Percentiles rank a stretch among this genome's conserved stretches.
phyloP scores from a whole-genome alignment of 2,797 vertebrate genomes.

The Silurus lanzhouensis region DNA sequence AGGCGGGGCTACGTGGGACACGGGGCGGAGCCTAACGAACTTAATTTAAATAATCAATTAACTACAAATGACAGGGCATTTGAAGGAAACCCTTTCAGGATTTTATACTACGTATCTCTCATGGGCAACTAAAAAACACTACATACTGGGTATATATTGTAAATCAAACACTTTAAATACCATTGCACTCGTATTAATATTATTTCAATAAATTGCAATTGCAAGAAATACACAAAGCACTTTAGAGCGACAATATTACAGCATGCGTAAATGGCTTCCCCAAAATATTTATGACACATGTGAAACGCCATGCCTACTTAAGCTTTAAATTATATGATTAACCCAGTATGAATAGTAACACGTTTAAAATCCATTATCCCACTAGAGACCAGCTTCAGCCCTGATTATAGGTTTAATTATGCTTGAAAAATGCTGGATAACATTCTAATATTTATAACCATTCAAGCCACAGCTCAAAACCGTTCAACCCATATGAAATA shows the following conservation, averaged over 20 bases:
- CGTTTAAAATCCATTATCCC: slow-evolving; percentile 43
- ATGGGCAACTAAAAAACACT: too few species aligned
- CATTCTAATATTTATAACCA: slow-evolving; percentile 52
- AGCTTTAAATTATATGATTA: slow-evolving; percentile 28
- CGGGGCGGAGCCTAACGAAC: slow-evolving; percentile 1
- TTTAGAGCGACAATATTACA: slow-evolving; percentile 33
- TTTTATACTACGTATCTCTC: too few species aligned
- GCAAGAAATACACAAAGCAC: slow-evolving; percentile 10
- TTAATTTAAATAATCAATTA: slow-evolving; percentile 6
- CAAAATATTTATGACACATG: slow-evolving; percentile 32
- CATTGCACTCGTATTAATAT: not conserved
- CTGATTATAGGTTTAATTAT: slow-evolving; percentile 50
- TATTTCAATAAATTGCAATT: not conserved
- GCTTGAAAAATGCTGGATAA: slow-evolving; percentile 51
- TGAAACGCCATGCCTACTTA: slow-evolving; percentile 22
- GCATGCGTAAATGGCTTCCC: slow-evolving; percentile 35
- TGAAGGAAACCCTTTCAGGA: too few species aligned
- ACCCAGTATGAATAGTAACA: slow-evolving; percentile 19
- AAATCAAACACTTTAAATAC: not conserved
- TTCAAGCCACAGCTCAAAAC: slow-evolving; percentile 62
- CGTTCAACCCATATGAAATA: slow-evolving; percentile 45
- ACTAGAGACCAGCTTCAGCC: slow-evolving; percentile 34
- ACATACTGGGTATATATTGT: too few species aligned
- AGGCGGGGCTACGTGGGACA: not conserved
- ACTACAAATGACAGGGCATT: not conserved